Evolutionary conservation across 2,888 invertebrate genomes (phyloP).

Genomic region (Entomobrya proxima): DNA sequence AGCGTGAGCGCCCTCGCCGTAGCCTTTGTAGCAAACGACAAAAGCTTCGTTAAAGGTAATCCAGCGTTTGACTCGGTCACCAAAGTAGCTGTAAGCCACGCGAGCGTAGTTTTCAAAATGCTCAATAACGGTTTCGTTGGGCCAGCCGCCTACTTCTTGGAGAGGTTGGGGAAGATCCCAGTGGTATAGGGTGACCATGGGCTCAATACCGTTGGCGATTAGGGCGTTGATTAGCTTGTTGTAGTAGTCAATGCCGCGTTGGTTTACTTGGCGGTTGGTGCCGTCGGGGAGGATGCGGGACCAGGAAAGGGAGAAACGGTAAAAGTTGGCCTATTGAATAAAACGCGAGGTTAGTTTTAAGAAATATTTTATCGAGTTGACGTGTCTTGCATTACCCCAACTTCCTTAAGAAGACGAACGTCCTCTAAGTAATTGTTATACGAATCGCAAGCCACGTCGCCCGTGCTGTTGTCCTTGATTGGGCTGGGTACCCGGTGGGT

Average conservation of each 20-base stretch:
- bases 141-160: slow-evolving; percentile 78
- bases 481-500: no score
- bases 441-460: slow-evolving; percentile 78
- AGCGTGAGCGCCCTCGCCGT: slow-evolving; percentile 76
- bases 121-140: slow-evolving; percentile 78
- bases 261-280: slow-evolving; percentile 76
- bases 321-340: slow-evolving; percentile 68
- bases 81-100: slow-evolving; percentile 78
- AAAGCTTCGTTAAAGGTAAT: slow-evolving; percentile 55
- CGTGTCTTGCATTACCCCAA: slow-evolving; percentile 75
- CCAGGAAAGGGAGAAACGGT: slow-evolving; percentile 77
- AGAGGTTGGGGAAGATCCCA: slow-evolving; percentile 81
- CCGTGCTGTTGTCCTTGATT: slow-evolving; percentile 77
- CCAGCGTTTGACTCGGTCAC: slow-evolving; percentile 78
- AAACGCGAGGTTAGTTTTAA: background rate
- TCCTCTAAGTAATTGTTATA: slow-evolving; percentile 78
- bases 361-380: background rate
- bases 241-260: slow-evolving; percentile 78
- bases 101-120: slow-evolving; percentile 80
- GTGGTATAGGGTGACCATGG: slow-evolving; percentile 82
- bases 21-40: slow-evolving; percentile 47
- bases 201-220: slow-evolving; percentile 77
- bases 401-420: slow-evolving; percentile 77
- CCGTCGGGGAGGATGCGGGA: slow-evolving; percentile 78
- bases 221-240: slow-evolving; percentile 77